phyloP scores from a whole-genome alignment of 2,113 vertebrate genomes.

The Sprattus sprattus region DNA sequence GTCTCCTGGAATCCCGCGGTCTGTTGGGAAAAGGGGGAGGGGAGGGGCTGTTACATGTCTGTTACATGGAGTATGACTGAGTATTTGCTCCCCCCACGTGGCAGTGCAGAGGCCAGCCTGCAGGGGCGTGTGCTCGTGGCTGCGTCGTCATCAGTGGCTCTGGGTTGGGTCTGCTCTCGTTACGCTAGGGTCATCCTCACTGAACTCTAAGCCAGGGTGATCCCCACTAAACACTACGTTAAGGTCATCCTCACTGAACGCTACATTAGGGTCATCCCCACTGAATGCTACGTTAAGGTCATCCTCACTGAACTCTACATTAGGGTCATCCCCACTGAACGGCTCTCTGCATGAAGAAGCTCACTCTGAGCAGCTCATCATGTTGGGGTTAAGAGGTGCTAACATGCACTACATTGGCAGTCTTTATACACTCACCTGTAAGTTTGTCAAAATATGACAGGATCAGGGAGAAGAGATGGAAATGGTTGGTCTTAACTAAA shows the following conservation, averaged over 20 bases:
- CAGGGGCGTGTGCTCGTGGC: neutral
- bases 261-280: no score
- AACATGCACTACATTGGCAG: neutral
- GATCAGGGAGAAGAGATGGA: neutral
- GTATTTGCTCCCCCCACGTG: neutral
- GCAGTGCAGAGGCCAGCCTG: neutral
- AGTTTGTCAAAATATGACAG: neutral
- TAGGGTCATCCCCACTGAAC: no score
- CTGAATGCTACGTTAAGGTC: no score
- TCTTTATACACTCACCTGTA: neutral
- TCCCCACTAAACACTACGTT: no score
- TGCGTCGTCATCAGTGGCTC: neutral
- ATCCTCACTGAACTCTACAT: no score
- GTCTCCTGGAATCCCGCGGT: slow-evolving; percentile 96
- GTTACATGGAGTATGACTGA: neutral
- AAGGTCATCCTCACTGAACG: no score
- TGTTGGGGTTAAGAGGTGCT: neutral
- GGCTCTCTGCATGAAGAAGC: neutral
- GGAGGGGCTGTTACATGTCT: neutral
- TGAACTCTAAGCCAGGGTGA: no score
- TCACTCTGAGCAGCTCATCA: neutral
- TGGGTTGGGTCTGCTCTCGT: neutral
- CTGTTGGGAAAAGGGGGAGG: slow-evolving; percentile 50
- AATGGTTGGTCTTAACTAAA: neutral
- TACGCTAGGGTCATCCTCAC: neutral